A percentile compares a stretch with the other conserved stretches of the same genome.
phyloP scores from a whole-genome alignment of 2,888 invertebrate species.

The Catotricha subobsoleta region DNA sequence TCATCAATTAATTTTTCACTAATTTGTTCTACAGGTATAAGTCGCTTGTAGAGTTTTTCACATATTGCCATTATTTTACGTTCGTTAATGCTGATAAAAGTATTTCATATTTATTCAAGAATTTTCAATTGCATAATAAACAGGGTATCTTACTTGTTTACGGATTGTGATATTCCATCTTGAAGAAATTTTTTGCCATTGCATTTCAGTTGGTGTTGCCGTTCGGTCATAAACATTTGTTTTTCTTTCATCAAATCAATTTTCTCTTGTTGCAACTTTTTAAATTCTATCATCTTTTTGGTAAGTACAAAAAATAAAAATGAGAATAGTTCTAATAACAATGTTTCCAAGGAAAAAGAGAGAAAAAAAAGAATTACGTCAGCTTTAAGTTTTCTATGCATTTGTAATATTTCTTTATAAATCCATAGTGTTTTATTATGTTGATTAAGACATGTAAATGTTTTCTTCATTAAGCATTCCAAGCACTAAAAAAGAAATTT shows the following conservation, averaged over 20 bases:
- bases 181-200: not conserved
- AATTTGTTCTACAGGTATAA: slow-evolving; percentile 2
- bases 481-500: not conserved
- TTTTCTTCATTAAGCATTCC: not conserved
- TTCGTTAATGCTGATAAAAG: not conserved
- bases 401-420: not conserved
- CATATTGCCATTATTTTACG: slow-evolving; percentile 2
- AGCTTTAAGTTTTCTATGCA: not conserved
- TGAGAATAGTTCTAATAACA: not conserved
- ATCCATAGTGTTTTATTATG: slow-evolving; percentile 6
- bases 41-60: slow-evolving; percentile 3
- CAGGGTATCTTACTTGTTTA: not conserved
- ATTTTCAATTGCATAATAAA: not conserved
- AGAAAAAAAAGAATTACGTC: not conserved
- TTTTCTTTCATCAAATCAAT: not conserved
- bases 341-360: not conserved
- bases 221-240: not conserved
- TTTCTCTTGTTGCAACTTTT: not conserved
- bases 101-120: not conserved
- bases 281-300: not conserved
- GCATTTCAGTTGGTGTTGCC: not conserved
- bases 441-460: slow-evolving; percentile 2
- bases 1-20: not conserved
- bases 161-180: not conserved
- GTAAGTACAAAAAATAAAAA: not conserved